phyloP scores from a whole-genome alignment of 2,113 vertebrate species.

The Condylura cristata region DNA sequence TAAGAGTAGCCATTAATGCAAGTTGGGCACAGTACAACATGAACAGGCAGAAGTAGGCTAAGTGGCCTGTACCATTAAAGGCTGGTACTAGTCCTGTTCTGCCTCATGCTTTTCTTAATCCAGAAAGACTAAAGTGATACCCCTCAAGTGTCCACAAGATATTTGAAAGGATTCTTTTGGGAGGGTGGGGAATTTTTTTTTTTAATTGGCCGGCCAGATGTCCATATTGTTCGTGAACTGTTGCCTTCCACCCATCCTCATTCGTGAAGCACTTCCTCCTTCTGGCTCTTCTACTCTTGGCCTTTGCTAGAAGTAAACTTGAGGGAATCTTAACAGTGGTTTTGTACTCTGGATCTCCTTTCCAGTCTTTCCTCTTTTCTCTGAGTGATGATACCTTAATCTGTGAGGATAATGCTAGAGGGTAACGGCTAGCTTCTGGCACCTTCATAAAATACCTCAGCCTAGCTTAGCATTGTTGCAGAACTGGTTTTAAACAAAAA shows the following conservation, averaged over 20 bases:
- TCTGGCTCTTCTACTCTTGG: not conserved
- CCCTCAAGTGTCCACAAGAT: not conserved
- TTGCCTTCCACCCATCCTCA: not conserved
- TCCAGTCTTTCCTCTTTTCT: constrained; percentile 2
- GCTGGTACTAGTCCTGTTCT: not conserved
- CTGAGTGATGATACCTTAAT: constrained; percentile 78
- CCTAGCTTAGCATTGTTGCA: constrained; percentile 91
- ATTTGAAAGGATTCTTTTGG: constrained; percentile 5
- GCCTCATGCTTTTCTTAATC: not conserved
- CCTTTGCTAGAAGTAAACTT: not conserved
- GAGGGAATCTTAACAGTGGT: not conserved
- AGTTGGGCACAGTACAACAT: not conserved
- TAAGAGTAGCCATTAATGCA: not conserved
- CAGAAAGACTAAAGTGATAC: not conserved
- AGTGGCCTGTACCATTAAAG: not conserved
- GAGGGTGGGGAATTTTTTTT: constrained; percentile 9
- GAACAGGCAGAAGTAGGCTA: not conserved
- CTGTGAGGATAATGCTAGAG: constrained; percentile 82
- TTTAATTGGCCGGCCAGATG: not conserved
- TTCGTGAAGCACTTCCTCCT: not conserved
- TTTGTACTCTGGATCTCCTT: constrained; percentile 65
- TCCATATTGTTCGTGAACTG: fast-evolving
- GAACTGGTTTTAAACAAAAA: constrained; percentile 90
- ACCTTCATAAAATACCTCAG: constrained; percentile 98
- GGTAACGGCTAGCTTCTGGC: constrained; percentile 86